Percentiles rank a stretch among this genome's conserved stretches.
phyloP scores from a whole-genome alignment of 2,888 invertebrate species.

The Tridacna crocea region DNA sequence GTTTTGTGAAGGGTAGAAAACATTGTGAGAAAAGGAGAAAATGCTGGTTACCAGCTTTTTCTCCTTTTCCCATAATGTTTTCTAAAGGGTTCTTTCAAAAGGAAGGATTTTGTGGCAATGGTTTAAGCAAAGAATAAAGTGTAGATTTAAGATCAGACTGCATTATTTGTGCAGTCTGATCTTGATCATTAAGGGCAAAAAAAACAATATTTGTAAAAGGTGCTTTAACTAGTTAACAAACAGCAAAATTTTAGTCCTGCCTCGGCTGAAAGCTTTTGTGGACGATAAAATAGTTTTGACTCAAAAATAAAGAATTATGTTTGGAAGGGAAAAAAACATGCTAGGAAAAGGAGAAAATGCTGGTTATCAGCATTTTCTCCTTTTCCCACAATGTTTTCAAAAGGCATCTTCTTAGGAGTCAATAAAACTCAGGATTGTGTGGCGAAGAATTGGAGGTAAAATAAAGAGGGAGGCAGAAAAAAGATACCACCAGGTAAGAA shows the following conservation, averaged over 20 bases:
- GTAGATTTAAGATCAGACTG: too few relatives aligned
- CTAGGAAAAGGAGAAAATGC: background rate
- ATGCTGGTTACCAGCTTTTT: background rate
- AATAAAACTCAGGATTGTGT: background rate
- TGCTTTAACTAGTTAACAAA: too few relatives aligned
- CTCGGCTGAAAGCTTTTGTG: too few relatives aligned
- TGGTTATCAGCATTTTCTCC: background rate
- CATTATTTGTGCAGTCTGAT: too few relatives aligned
- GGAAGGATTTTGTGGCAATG: background rate
- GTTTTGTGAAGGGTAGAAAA: background rate
- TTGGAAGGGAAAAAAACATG: background rate
- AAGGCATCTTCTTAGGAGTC: background rate
- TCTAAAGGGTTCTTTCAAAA: background rate
- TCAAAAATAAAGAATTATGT: too few relatives aligned
- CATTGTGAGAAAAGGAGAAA: background rate
- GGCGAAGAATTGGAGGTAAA: background rate
- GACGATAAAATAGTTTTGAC: too few relatives aligned
- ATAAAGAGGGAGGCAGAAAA: background rate
- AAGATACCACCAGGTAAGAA: background rate
- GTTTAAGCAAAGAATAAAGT: too few relatives aligned
- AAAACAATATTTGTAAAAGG: too few relatives aligned
- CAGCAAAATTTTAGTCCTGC: too few relatives aligned
- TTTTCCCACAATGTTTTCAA: background rate
- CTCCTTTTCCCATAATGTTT: background rate
- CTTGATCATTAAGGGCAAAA: too few relatives aligned